Base-by-base conservation (phyloP, 2,888 invertebrate genomes). In the Sinhomidia bicolor region DNA sequence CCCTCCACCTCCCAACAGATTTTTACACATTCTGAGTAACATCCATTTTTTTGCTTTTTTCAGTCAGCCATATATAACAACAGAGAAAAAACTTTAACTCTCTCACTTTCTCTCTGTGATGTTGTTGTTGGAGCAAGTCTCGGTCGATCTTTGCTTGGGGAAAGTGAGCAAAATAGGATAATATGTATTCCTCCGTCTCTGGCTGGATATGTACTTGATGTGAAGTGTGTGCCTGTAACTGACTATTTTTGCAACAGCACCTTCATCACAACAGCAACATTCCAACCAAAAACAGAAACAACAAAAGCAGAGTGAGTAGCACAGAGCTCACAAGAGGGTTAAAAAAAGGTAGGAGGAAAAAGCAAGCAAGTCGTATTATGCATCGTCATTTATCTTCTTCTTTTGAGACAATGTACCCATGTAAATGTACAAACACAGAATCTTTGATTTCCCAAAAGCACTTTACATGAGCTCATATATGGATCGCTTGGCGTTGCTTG, bases 351-450 rank as follows among this genome's bases (percentile, higher is more conserved):
- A 32, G 29, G 36, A 83, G 83, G 68, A 71, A 71, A 36, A 36
- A 36, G 44, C 36, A 76, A 60, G 32, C 54, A 51, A 51, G 79
- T 6, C 57, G 65, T 85, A 85, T 62, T 85, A 85, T 85, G 71
- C 79, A 85, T 71, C 85, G 85, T 85, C 85, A 85, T 85, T 85
- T 85, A 85, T 85, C 85, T 85, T 85, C 85, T 85, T 85, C 85
- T 85, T 79, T 65, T 68, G 85, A 85, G 85, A 85, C 85, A 85
- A 80, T 68, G 80, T 85, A 85, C 68, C 85, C 79, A 71, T 85
- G 85, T 80, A 79, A 85, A 85, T 85, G 85, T 78, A 78, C 78
- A 85, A 85, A 78, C 78, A 78, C 20, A 47, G 85, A 62, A 85
- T 85, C 85, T 85, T 85, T 85, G 85, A 85, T 85, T 85, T 85